Evolutionary conservation across 1,140 invertebrate genomes (phyloP).

Genomic region (Hyles vespertilio): DNA sequence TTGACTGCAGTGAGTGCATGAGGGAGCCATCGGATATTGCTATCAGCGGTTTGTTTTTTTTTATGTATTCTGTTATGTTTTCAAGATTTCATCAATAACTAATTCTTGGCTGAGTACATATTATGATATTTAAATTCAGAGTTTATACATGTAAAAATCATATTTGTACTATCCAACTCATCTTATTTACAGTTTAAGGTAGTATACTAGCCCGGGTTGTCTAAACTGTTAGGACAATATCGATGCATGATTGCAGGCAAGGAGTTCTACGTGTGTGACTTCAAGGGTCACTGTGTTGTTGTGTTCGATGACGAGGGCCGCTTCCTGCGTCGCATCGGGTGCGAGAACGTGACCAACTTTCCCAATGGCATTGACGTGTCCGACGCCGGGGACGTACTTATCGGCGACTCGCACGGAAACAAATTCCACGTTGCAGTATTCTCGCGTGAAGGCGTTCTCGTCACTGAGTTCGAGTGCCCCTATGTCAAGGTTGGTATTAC

Average conservation of each 20-base stretch:
- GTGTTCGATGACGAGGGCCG: constrained; percentile 95
- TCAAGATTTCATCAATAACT: too few relatives aligned
- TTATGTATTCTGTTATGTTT: neutral
- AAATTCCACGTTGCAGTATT: constrained; percentile 97
- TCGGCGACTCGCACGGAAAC: constrained; percentile 98
- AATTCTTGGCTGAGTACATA: too few relatives aligned
- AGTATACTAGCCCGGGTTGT: too few relatives aligned
- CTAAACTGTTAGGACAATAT: too few relatives aligned
- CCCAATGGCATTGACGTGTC: constrained; percentile 98
- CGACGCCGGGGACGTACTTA: constrained; percentile 95
- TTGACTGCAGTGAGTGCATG: constrained; percentile 98
- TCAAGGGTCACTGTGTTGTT: constrained; percentile 97
- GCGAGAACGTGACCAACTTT: constrained; percentile 96
- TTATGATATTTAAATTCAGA: neutral
- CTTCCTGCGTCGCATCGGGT: constrained; percentile 94
- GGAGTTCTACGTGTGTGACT: constrained; percentile 98
- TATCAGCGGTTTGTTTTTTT: constrained; percentile 83
- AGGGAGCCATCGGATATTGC: constrained; percentile 97
- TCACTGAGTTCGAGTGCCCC: constrained; percentile 97
- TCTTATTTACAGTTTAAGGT: too few relatives aligned
- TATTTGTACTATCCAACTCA: too few relatives aligned
- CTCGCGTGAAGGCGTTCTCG: constrained; percentile 88
- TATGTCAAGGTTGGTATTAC: constrained; percentile 88
- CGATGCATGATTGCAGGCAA: constrained; percentile 79
- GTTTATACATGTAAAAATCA: too few relatives aligned